These are phyloP conservation scores for Synaphobranchus kaupii DNA, from an alignment of 2,797 vertebrate genomes.

Conservation along the genomic window DNA sequence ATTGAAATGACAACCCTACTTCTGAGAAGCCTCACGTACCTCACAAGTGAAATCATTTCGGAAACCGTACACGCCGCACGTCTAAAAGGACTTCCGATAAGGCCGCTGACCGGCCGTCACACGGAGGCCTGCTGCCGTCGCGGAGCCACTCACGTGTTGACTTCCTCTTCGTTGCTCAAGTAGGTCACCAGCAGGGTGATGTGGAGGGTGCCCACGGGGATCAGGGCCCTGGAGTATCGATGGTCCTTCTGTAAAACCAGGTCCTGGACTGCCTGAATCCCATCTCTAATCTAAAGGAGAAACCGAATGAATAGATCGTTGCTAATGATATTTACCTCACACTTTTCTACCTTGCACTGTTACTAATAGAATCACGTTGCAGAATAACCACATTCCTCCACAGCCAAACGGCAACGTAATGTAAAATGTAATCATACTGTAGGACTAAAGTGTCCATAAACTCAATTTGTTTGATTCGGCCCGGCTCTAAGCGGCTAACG, in stretches of 20 bases:
- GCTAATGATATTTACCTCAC: neutral
- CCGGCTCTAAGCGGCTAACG: neutral
- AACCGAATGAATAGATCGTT: constrained; percentile 13
- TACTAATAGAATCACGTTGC: neutral
- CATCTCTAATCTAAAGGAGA: constrained; percentile 77
- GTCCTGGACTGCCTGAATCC: constrained; percentile 79
- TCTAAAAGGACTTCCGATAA: neutral
- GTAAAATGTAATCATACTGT: neutral
- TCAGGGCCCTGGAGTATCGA: constrained; percentile 82
- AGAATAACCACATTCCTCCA: neutral
- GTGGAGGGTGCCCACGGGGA: constrained; percentile 81
- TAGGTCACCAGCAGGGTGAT: constrained; percentile 89
- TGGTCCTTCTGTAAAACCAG: constrained; percentile 80
- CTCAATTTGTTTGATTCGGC: neutral
- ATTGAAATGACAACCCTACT: neutral
- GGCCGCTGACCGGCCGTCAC: neutral
- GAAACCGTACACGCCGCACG: neutral
- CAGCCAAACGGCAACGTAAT: neutral
- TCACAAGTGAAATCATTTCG: neutral
- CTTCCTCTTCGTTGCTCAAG: constrained; percentile 82
- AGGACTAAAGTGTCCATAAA: neutral
- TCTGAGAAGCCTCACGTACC: neutral
- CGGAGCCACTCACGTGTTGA: constrained; percentile 79
- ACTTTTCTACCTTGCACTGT: neutral
- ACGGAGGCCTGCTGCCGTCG: neutral